A percentile compares a stretch with the other conserved stretches of the same genome.
These are phyloP conservation scores for Lepidurus packardi DNA, from an alignment of 1,140 invertebrate species.

Conservation along the genomic window DNA sequence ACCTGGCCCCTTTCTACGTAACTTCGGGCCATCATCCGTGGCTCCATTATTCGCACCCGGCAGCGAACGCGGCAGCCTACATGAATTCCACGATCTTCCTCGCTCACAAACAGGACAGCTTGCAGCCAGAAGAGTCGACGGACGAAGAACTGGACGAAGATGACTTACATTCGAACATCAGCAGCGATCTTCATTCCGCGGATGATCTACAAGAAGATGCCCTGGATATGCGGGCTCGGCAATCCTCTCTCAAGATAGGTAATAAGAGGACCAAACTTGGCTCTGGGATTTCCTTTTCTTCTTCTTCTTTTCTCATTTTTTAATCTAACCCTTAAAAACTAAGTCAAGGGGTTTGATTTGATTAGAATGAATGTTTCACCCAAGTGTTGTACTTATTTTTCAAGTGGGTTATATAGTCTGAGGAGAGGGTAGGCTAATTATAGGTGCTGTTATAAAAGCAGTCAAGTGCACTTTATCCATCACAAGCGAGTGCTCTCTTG, in stretches of 20 bases:
- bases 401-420: background rate
- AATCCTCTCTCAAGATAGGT: background rate
- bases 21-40: background rate
- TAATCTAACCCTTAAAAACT: background rate
- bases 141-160: conserved; percentile 26
- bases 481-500: background rate
- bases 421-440: background rate
- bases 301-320: background rate
- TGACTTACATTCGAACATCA: conserved; percentile 7
- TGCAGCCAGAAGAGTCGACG: background rate
- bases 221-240: conserved; percentile 28
- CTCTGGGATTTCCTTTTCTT: background rate
- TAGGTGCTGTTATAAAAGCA: background rate
- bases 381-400: background rate
- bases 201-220: conserved; percentile 28
- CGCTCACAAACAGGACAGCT: background rate
- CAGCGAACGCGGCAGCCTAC: background rate
- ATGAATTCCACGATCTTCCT: background rate
- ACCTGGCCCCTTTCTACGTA: conserved; percentile 23
- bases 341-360: background rate
- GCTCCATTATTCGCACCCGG: background rate
- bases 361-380: background rate
- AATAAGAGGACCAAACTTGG: background rate
- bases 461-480: background rate
- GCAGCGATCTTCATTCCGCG: conserved; percentile 22